Conservation (phyloP, 2,113 vertebrate genomes). For the Macrotus californicus region DNA sequence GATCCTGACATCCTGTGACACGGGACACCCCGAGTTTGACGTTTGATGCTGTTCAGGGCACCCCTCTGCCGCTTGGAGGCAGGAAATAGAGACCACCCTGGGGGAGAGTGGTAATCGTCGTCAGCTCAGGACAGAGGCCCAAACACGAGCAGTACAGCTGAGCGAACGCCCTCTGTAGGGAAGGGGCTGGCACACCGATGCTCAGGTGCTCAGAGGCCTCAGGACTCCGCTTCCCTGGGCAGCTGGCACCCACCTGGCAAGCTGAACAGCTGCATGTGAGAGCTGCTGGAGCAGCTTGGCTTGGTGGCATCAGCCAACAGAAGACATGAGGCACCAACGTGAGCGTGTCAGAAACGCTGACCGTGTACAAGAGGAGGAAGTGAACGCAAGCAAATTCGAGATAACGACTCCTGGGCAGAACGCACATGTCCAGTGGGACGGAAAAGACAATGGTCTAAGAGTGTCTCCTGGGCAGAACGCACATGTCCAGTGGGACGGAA, state of each 20-base stretch:
- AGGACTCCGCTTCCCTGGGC: not conserved
- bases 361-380: not conserved
- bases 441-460: not conserved
- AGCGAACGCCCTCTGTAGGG: not conserved
- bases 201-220: not conserved
- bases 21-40: not conserved
- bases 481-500: not conserved
- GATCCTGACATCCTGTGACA: accelerated
- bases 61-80: not conserved
- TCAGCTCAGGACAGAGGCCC: not conserved
- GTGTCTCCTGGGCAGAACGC: not conserved
- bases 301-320: not conserved
- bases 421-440: not conserved
- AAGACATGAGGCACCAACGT: not conserved
- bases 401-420: not conserved
- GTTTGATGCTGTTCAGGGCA: not conserved
- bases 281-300: not conserved
- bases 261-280: not conserved
- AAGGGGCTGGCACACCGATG: not conserved
- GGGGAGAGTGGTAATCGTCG: not conserved
- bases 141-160: not conserved
- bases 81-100: not conserved
- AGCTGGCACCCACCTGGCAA: not conserved
- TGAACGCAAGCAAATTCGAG: not conserved
- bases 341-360: not conserved